These are phyloP conservation scores for Diploscapter pachys DNA, from an alignment of 1,140 invertebrate species.

Conservation along the genomic window DNA sequence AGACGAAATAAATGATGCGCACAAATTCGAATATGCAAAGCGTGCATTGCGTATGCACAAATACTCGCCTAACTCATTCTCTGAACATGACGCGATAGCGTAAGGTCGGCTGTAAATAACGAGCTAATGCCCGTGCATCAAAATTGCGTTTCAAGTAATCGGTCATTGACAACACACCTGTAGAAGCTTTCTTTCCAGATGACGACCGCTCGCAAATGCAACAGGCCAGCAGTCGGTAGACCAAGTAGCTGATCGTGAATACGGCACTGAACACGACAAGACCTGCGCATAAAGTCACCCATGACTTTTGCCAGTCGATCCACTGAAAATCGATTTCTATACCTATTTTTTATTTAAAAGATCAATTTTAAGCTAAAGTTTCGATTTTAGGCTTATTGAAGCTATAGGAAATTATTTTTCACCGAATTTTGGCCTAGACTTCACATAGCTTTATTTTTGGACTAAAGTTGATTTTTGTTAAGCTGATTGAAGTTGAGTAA, in stretches of 20 bases:
- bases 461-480: background rate
- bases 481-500: no score
- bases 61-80: no score
- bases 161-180: no score
- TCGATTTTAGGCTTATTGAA: conserved; percentile 16
- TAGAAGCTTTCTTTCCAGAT: background rate
- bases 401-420: background rate
- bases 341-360: background rate
- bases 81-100: no score
- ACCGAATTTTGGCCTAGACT: background rate
- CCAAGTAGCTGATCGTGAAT: conserved; percentile 25
- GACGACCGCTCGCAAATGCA: conserved; percentile 16
- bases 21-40: no score
- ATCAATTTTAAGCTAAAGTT: conserved; percentile 1
- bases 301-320: conserved; percentile 25
- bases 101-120: no score
- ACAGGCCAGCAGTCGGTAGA: conserved; percentile 13
- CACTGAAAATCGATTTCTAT: conserved; percentile 26
- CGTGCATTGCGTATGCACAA: no score
- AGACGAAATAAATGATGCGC: no score
- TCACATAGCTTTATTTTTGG: background rate
- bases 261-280: conserved; percentile 13
- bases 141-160: no score
- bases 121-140: no score
- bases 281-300: conserved; percentile 12